Evolutionary conservation across 1,140 invertebrate species (phyloP).

Genomic region (Magallana ariakensis): DNA sequence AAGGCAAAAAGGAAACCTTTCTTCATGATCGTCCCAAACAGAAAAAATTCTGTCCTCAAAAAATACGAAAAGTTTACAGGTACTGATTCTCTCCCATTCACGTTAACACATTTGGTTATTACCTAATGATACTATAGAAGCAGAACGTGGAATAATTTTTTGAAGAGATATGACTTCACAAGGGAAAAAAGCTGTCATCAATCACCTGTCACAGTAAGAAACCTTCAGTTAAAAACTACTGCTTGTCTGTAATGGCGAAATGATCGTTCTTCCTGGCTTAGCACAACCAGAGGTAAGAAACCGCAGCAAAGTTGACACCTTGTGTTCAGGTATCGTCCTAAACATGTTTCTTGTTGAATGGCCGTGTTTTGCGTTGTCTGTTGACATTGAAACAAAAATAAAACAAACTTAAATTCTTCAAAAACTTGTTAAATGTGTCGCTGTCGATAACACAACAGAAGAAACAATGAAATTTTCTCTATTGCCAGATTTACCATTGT

Average conservation of each 20-base stretch:
- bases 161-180: neutral
- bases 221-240: neutral
- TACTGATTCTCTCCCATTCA: neutral
- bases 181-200: conserved; percentile 17
- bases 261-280: neutral
- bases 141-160: neutral
- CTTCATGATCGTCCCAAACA: neutral
- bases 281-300: neutral
- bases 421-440: too few relatives aligned
- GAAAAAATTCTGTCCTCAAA: neutral
- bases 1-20: neutral
- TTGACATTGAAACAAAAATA: too few relatives aligned
- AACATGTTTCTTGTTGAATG: neutral
- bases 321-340: neutral
- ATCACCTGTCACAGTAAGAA: neutral
- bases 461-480: too few relatives aligned
- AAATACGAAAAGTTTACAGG: neutral
- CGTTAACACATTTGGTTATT: neutral
- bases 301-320: neutral
- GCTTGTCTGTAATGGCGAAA: conserved; percentile 1
- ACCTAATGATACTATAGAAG: neutral
- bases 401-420: too few relatives aligned
- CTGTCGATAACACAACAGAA: too few relatives aligned
- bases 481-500: too few relatives aligned
- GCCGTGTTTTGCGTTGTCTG: too few relatives aligned